A percentile compares a stretch with the other conserved stretches of the same genome.
phyloP scores from a whole-genome alignment of 2,888 invertebrate genomes.

The Nycteola revayana region DNA sequence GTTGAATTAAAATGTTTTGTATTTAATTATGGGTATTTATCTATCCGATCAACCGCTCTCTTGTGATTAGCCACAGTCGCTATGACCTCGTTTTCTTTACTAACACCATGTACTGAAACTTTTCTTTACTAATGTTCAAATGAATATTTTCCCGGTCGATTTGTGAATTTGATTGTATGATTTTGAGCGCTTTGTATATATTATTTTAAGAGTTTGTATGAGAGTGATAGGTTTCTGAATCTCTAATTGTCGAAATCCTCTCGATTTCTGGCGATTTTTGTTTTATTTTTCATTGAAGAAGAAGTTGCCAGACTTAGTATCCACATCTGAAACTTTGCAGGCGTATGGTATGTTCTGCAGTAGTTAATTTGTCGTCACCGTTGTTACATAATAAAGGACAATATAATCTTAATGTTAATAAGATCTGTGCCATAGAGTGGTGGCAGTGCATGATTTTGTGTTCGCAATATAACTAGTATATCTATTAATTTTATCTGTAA shows the following conservation, averaged over 20 bases:
- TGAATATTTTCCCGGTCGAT: slow-evolving; percentile 48
- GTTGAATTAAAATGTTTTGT: slow-evolving; percentile 79
- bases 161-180: slow-evolving; percentile 68
- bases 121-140: slow-evolving; percentile 51
- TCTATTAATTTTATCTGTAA: slow-evolving; percentile 65
- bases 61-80: slow-evolving; percentile 69
- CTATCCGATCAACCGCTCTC: slow-evolving; percentile 77
- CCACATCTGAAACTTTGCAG: slow-evolving; percentile 18
- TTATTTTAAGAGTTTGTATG: slow-evolving; percentile 77
- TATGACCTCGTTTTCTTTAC: slow-evolving; percentile 60
- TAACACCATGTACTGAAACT: slow-evolving; percentile 54
- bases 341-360: slow-evolving; percentile 20
- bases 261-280: slow-evolving; percentile 46
- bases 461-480: slow-evolving; percentile 66
- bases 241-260: slow-evolving; percentile 61
- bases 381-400: slow-evolving; percentile 47
- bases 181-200: slow-evolving; percentile 78
- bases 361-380: slow-evolving; percentile 35
- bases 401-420: slow-evolving; percentile 49
- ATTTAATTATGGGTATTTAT: slow-evolving; percentile 78
- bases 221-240: slow-evolving; percentile 78
- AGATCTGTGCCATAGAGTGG: slow-evolving; percentile 79
- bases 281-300: slow-evolving; percentile 33
- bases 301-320: slow-evolving; percentile 30
- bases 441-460: slow-evolving; percentile 71